Base-by-base conservation (phyloP, 2,888 invertebrate species). In the Chaetogeoica ovagalla region DNA sequence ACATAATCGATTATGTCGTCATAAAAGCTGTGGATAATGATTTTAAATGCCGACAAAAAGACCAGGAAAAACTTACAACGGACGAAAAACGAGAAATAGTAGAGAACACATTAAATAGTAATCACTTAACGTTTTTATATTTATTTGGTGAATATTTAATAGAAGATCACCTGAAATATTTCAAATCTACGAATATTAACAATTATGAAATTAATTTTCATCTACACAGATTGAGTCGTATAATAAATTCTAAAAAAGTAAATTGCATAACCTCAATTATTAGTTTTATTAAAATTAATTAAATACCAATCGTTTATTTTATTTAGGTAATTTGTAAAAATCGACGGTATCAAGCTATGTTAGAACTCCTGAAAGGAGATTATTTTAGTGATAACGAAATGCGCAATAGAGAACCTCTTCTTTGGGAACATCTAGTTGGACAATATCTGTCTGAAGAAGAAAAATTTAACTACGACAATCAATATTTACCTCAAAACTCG, bases 331-430 rank as follows among this genome's bases (percentile, higher is more conserved):
- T 90, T 84, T 87, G 92, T 0, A 92, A 92, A 86, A 97, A 97
- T 86, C 89, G 96, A 83, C 88, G 97, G 62, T 96, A 91, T 85
- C 91, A 91, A 85, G 96, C 96, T 1, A 87, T 97, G 85, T 90
- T 93, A 84, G 89, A 91, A 84, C 86, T 97, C 83, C 88, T 93
- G 60, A 90, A 91, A 83, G 89, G 90, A 17, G 88, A 89, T 43
- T 97, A 97, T 86, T 98, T 98, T 85, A 93, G 93, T 85, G 96
- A 97, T 86, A 91, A 90, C 82, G 94, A 95, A 88, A 98, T 98
- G 97, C 94, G 95, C 91, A 91, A 91, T 83, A 88, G 98, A 82
- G 94, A 96, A 86, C 98, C 97, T 0, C 88, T 94, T 75, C 87
- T 97, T 0, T 98, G 95, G 87, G 94, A 97, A 83, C 93, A 96